Conservation (phyloP, 2,113 vertebrate species). For the Catharus bicknelli region DNA sequence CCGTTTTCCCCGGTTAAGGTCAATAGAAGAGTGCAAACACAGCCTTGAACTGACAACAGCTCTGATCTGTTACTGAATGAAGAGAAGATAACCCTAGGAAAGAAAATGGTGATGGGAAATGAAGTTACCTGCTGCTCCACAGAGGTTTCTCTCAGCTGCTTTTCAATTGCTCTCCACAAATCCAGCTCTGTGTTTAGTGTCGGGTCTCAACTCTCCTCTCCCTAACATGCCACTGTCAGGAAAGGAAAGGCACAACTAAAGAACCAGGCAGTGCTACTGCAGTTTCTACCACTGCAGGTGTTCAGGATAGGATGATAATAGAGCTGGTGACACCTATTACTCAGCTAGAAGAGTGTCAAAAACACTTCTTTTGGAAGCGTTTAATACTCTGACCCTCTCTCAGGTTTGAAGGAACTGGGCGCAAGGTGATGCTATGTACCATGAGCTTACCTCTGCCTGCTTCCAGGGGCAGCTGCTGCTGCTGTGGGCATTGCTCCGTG, state of each 20-base stretch:
- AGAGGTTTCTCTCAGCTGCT: background rate
- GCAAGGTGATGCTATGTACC: background rate
- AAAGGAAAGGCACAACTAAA: background rate
- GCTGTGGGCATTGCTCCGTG: background rate
- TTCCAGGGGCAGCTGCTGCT: background rate
- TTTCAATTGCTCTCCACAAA: background rate
- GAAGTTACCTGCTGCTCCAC: constrained; percentile 7
- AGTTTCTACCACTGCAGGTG: background rate
- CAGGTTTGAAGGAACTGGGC: background rate
- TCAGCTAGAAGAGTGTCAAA: background rate
- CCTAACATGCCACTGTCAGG: background rate
- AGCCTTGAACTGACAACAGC: background rate
- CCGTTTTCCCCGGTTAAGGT: background rate
- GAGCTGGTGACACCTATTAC: background rate
- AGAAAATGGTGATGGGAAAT: background rate
- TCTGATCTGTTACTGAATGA: background rate
- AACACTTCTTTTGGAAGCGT: background rate
- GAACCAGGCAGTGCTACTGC: background rate
- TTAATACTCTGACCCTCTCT: background rate
- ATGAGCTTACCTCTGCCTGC: background rate
- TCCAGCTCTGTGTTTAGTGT: background rate
- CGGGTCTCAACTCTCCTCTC: background rate
- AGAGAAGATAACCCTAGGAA: background rate
- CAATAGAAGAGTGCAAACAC: background rate
- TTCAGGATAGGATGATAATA: background rate